phyloP scores from a whole-genome alignment of 2,888 invertebrate genomes.

The Myopa testacea region DNA sequence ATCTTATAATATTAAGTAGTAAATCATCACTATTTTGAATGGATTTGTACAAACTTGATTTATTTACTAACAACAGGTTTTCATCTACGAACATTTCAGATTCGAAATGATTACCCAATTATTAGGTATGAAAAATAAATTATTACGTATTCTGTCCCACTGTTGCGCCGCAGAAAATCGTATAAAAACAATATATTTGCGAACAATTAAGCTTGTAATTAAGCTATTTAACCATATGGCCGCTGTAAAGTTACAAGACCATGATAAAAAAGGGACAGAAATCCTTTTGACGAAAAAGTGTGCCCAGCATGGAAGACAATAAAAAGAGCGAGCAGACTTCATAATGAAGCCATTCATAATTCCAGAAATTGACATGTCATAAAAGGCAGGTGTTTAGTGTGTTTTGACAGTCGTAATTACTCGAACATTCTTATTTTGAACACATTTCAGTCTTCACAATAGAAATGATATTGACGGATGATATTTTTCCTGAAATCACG shows the following conservation, averaged over 20 bases:
- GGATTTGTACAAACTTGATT: no score
- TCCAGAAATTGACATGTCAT: constrained; percentile 23
- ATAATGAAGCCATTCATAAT: neutral
- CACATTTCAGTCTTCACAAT: neutral
- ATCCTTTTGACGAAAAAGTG: neutral
- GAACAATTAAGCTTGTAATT: neutral
- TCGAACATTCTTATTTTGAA: neutral
- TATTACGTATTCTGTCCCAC: no score
- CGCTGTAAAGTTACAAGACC: neutral
- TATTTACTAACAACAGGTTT: no score
- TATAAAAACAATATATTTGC: neutral
- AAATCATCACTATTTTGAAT: no score
- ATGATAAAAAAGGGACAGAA: neutral
- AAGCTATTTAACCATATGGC: neutral
- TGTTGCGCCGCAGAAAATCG: no score
- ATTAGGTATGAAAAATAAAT: no score
- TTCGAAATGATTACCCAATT: no score
- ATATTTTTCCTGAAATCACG: no score
- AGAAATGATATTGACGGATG: no score
- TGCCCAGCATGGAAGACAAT: neutral
- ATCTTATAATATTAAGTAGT: no score
- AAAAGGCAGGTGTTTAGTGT: neutral
- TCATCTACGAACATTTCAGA: no score
- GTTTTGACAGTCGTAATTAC: constrained; percentile 16
- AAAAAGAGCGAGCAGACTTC: neutral